Evolutionary conservation across 2,113 vertebrate species (phyloP), one percentile per base, ranked within the genome.

Genomic region (Nansenia antarctica): DNA sequence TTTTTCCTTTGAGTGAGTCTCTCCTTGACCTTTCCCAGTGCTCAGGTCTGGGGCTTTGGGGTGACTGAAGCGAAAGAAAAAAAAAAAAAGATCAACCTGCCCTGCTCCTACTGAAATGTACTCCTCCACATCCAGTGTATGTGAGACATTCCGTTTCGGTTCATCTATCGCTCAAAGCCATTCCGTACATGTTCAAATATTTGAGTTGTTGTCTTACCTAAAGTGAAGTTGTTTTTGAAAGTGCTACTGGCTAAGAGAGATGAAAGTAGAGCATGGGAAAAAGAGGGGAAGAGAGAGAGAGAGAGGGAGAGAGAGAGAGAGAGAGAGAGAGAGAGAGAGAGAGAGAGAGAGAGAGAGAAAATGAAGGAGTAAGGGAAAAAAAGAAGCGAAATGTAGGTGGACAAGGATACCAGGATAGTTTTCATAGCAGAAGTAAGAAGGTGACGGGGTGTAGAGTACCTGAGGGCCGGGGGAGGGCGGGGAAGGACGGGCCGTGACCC

Each of bases 151-250:
- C 29, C 22, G 31, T 30, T 37, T 3, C 8, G 20, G 22, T 30
- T 15, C 4, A 42, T 37, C 8, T n/a, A 5, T 57, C 8, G 42
- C 27, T n/a, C 31, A 49, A 67, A 86, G 69, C 61, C 82, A 81
- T 27, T 76, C 78, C 74, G 55, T 76, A 75, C 73, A 85, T 75
- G 82, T 53, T 63, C 79, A 77, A 30, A 81, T 65, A 53, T 62
- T 42, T 27, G 0, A 3, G 62, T 8, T 3, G 62, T 67, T 32
- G 68, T 79, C 91, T 92, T 91, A 95, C 94, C 94, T 86, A 94
- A 92, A 79, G 92, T 93, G 90, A 93, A 94, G 90, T 92, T 92
- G 91, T 92, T 94, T 88, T 92, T 94, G 86, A 94, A 93, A 85
- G 93, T 92, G 92, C 89, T 91, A 90, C 91, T 94, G 86, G 92